Evolutionary conservation across 2,797 vertebrate species (phyloP), one percentile per base, ranked within the genome.

Genomic region (Lithobates pipiens): DNA sequence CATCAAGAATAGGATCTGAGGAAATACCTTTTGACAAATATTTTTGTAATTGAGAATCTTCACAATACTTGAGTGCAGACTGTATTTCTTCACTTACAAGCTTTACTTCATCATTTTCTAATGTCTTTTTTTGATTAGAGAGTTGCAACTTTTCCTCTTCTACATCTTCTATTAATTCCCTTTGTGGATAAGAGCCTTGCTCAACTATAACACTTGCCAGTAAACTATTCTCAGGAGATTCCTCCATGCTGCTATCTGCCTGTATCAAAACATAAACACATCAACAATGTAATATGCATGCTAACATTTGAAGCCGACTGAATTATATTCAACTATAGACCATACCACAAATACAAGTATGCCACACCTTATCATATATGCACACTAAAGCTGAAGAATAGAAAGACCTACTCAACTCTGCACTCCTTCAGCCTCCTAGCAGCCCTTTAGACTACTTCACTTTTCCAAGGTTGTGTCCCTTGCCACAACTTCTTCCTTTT

Each of bases 181-280:
- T 44, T 29, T 75, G 32, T n/a, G 25, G 71, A 81, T 4, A 11
- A 34, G 21, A 27, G 11, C 16, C 25, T 21, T 71, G 44, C 2
- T 29, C 61, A 16, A 10, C 7, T 7, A 42, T 82, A 16, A 63
- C 8, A 34, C 23, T 34, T 73, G 32, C 36, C 54, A 44, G 11
- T 15, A 63, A 39, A 29, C 54, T 65, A 61, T 10, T 57, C 7
- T 71, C 7, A 32, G 36, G 70, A n/a, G n/a, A 65, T 82, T 75
- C 57, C 27, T 29, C 18, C 3, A 5, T n/a, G 6, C 25, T n/a
- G 2, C 27, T 15, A 63, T 23, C 18, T 21, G 27, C 77, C 44
- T 44, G 57, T 15, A 67, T 67, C 4, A 42, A 65, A 74, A 39
- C 8, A 80, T 39, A 81, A 79, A 54, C 3, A 39, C 8, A 80